phyloP scores from a whole-genome alignment of 2,888 invertebrate species.

The Fabriciana adippe region DNA sequence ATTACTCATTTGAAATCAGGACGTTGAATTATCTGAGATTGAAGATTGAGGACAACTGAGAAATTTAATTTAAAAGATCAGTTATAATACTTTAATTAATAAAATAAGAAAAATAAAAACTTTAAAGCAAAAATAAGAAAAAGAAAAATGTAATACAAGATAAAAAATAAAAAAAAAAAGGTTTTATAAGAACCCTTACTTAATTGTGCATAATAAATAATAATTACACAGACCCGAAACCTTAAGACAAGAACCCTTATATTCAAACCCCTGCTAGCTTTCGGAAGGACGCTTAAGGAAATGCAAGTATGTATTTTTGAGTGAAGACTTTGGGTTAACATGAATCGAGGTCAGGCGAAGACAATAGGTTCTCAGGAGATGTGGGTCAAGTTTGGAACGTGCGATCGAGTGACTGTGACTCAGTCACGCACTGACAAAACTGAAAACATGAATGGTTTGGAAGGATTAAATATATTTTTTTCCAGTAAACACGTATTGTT shows the following conservation, averaged over 20 bases:
- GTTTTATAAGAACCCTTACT: neutral
- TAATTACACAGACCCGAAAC: conserved; percentile 7
- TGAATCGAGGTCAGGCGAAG: conserved; percentile 62
- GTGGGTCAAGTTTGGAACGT: conserved; percentile 75
- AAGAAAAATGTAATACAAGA: too few species aligned
- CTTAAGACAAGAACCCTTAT: conserved; percentile 13
- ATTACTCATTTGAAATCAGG: neutral
- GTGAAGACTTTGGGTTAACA: conserved; percentile 59
- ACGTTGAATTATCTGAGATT: too few species aligned
- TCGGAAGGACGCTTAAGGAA: conserved; percentile 43
- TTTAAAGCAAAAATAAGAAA: too few species aligned
- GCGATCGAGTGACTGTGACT: conserved; percentile 54
- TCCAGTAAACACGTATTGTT: neutral
- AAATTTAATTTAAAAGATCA: too few species aligned
- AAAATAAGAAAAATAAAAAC: too few species aligned
- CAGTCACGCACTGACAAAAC: conserved; percentile 54
- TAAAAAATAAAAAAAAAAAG: neutral
- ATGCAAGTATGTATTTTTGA: conserved; percentile 35
- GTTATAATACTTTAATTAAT: too few species aligned
- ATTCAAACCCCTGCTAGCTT: neutral
- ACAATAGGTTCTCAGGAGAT: conserved; percentile 71
- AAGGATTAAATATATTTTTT: conserved; percentile 28
- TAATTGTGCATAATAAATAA: neutral
- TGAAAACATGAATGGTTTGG: conserved; percentile 26
- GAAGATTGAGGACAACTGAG: too few species aligned